phyloP scores from a whole-genome alignment of 2,113 vertebrate genomes.

The Ciconia stormi region DNA sequence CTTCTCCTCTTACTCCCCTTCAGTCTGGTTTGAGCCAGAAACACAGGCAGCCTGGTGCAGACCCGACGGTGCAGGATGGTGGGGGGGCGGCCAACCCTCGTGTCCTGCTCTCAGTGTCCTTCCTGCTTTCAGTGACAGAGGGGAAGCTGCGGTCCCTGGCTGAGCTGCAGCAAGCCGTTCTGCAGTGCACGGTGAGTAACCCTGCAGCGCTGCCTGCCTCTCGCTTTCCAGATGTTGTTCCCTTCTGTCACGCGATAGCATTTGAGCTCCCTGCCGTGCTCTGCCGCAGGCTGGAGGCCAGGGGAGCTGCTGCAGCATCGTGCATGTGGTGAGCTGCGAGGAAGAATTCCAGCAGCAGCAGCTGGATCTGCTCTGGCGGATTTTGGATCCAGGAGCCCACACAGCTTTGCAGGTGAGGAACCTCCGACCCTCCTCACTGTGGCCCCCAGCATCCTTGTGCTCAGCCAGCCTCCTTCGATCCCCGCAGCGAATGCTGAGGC shows the following conservation, averaged over 20 bases:
- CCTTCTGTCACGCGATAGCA: not conserved
- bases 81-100: fast-evolving
- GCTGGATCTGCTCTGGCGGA: constrained; percentile 89
- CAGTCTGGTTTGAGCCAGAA: not conserved
- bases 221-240: fast-evolving
- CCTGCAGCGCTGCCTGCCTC: fast-evolving
- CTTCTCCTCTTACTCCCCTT: not conserved
- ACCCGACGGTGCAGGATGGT: fast-evolving
- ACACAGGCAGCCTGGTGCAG: not conserved
- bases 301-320: constrained; percentile 46
- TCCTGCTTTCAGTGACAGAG: constrained; percentile 80
- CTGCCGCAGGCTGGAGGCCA: constrained; percentile 37
- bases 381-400: constrained; percentile 61
- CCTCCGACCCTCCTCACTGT: not conserved
- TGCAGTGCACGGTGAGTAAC: constrained; percentile 70
- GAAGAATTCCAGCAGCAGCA: constrained; percentile 95
- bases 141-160: constrained; percentile 80
- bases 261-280: not conserved
- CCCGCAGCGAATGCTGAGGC: fast-evolving
- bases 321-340: constrained; percentile 90
- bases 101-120: not conserved
- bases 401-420: constrained; percentile 66
- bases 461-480: not conserved
- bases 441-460: not conserved
- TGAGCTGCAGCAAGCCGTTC: constrained; percentile 80